Evolutionary conservation across 2,888 invertebrate genomes (phyloP).

Genomic region (Caenorhabditis auriculariae): DNA sequence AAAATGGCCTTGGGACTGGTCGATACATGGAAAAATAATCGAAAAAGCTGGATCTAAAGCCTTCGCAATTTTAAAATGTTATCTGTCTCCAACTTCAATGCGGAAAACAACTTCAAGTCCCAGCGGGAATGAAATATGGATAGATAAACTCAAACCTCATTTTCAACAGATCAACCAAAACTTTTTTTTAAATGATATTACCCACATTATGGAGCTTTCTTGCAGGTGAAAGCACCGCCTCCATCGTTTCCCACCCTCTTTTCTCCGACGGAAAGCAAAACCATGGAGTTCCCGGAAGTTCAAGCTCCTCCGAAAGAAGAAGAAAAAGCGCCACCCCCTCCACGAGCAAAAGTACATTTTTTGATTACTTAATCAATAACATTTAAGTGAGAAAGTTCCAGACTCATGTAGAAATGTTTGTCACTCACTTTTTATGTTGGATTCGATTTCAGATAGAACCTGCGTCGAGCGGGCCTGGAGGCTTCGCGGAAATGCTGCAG

Average conservation of each 20-base stretch:
- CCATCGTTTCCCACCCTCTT: slow-evolving; percentile 59
- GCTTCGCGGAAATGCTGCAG: slow-evolving; percentile 59
- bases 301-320: slow-evolving; percentile 1
- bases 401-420: too few relatives aligned
- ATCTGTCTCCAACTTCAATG: too few relatives aligned
- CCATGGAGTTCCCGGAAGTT: slow-evolving; percentile 55
- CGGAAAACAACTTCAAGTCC: too few relatives aligned
- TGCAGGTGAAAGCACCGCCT: slow-evolving; percentile 56
- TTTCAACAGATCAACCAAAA: too few relatives aligned
- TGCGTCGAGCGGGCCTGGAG: slow-evolving; percentile 39
- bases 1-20: too few relatives aligned
- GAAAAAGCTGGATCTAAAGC: too few relatives aligned
- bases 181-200: neutral
- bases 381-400: too few relatives aligned
- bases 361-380: neutral
- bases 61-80: too few relatives aligned
- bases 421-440: too few relatives aligned
- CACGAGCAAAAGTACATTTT: slow-evolving; percentile 35
- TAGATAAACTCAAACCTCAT: too few relatives aligned
- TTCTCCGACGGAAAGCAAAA: slow-evolving; percentile 60
- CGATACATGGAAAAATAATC: too few relatives aligned
- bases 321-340: slow-evolving; percentile 19
- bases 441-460: slow-evolving; percentile 32
- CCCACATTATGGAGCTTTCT: neutral
- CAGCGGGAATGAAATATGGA: too few relatives aligned